These are phyloP conservation scores for Aplysia californica DNA, from an alignment of 1,140 invertebrate genomes.

Conservation along the genomic window DNA sequence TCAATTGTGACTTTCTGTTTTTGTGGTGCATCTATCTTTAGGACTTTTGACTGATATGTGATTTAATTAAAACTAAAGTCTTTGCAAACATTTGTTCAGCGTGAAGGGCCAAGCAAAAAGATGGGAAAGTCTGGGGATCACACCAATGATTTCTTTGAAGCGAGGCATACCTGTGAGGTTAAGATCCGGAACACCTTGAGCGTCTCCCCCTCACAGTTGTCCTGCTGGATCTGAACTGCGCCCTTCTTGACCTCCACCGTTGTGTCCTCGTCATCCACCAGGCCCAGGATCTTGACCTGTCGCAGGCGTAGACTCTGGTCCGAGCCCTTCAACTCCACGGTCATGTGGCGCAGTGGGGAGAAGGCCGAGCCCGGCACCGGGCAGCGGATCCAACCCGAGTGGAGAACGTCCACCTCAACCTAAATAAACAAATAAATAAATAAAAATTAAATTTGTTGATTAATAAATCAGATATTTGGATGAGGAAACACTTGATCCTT, in stretches of 20 bases:
- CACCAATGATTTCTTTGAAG: too few species aligned
- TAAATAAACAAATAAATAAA: slow-evolving; percentile 57
- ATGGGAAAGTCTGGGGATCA: too few species aligned
- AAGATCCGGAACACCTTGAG: slow-evolving; percentile 93
- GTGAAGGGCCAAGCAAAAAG: too few species aligned
- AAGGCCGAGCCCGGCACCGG: slow-evolving; percentile 53
- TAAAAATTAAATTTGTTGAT: not conserved
- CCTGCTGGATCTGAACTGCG: slow-evolving; percentile 66
- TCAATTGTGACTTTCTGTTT: too few species aligned
- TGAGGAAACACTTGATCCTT: too few species aligned
- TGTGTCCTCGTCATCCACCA: slow-evolving; percentile 49
- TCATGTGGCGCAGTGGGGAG: slow-evolving; percentile 69
- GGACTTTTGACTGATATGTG: too few species aligned
- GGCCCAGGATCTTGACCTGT: slow-evolving; percentile 76
- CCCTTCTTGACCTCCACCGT: slow-evolving; percentile 53
- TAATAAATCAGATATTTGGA: too few species aligned
- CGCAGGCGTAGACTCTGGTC: slow-evolving; percentile 89
- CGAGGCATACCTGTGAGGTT: slow-evolving; percentile 86
- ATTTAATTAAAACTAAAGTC: too few species aligned
- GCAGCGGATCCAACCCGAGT: slow-evolving; percentile 76
- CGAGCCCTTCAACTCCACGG: slow-evolving; percentile 89
- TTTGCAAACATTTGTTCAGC: too few species aligned
- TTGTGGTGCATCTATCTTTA: too few species aligned
- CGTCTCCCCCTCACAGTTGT: slow-evolving; percentile 92
- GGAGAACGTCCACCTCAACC: slow-evolving; percentile 82